Evolutionary conservation across 2,888 invertebrate species (phyloP).

Genomic region (Dioctria linearis): DNA sequence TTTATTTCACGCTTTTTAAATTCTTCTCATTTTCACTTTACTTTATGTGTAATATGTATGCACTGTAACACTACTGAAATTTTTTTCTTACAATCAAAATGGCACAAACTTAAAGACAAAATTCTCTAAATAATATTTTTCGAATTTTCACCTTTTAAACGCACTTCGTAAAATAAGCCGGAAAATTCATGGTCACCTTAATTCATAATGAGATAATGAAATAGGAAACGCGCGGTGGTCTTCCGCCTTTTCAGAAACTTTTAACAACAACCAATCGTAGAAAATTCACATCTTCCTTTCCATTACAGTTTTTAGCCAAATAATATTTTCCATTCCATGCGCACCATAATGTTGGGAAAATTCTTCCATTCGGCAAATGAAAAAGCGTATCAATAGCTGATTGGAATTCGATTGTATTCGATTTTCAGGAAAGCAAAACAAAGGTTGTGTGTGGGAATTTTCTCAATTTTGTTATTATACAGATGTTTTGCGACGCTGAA

Average conservation of each 20-base stretch:
- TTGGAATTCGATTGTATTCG: slow-evolving; percentile 28
- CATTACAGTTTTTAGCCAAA: background rate
- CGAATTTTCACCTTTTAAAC: background rate
- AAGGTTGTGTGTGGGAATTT: background rate
- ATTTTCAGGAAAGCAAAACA: slow-evolving; percentile 39
- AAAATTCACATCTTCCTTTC: slow-evolving; percentile 36
- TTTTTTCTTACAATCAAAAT: background rate
- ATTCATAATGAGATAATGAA: background rate
- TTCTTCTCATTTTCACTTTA: background rate
- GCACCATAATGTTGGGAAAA: slow-evolving; percentile 35
- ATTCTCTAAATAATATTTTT: background rate
- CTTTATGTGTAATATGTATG: too few species aligned
- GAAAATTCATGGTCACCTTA: slow-evolving; percentile 4
- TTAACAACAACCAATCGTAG: slow-evolving; percentile 29
- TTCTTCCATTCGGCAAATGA: background rate
- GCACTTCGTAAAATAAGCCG: slow-evolving; percentile 4
- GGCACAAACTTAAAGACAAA: too few species aligned
- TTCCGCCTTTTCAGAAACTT: slow-evolving; percentile 30
- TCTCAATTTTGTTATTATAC: slow-evolving; percentile 3
- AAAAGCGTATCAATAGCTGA: background rate
- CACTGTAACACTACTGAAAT: too few species aligned
- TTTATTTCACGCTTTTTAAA: background rate
- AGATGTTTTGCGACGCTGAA: background rate
- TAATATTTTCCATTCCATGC: slow-evolving; percentile 24
- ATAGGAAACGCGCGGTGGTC: slow-evolving; percentile 1